Conservation (phyloP, 2,797 vertebrate genomes). For the Luscinia megarhynchos region DNA sequence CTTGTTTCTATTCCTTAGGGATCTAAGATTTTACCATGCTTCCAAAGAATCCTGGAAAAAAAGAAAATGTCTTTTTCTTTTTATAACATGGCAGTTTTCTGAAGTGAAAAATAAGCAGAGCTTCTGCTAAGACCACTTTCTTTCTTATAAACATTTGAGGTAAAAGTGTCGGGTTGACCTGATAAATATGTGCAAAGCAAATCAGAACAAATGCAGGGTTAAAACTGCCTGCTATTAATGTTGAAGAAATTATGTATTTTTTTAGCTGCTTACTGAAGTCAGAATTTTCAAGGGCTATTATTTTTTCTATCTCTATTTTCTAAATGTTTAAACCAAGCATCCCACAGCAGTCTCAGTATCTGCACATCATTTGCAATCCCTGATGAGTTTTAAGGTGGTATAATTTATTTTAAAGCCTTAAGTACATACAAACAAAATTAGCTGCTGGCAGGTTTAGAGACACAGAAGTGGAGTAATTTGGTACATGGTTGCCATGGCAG, state of each 20-base stretch:
- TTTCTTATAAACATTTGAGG: neutral
- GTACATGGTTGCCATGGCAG: slow-evolving; percentile 47
- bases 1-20: neutral
- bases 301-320: neutral
- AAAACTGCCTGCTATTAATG: neutral
- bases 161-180: neutral
- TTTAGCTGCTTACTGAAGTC: neutral
- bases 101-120: neutral
- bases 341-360: neutral
- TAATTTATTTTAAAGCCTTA: neutral
- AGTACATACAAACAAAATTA: neutral
- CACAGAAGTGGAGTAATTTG: slow-evolving; percentile 1
- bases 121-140: neutral
- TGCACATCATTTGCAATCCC: neutral
- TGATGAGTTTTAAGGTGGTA: neutral
- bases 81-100: neutral
- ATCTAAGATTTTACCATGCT: neutral
- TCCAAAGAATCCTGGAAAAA: neutral
- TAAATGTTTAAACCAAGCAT: neutral
- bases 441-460: slow-evolving; percentile 26
- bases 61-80: neutral
- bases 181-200: neutral
- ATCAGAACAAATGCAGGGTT: neutral
- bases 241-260: neutral
- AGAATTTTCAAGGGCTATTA: neutral